Evolutionary conservation across 2,888 invertebrate genomes (phyloP).

Genomic region (Megaustenia siamemsis): DNA sequence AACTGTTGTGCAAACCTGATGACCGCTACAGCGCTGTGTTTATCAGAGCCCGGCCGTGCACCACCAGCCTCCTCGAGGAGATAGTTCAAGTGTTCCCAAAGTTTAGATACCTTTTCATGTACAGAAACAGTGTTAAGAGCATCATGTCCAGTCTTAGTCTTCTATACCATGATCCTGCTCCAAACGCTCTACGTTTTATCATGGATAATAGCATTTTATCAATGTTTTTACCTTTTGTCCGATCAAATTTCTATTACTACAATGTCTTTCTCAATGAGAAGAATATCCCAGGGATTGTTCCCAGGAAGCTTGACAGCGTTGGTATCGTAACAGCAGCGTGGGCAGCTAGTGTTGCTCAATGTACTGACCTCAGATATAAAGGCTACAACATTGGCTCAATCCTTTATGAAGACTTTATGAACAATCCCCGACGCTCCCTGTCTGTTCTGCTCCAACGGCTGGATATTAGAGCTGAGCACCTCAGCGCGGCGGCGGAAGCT

Average conservation of each 20-base stretch:
- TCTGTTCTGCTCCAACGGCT: conserved; percentile 67
- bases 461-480: conserved; percentile 69
- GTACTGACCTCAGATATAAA: conserved; percentile 66
- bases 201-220: conserved; percentile 69
- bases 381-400: conserved; percentile 69
- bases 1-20: conserved; percentile 73
- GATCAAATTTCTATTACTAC: conserved; percentile 64
- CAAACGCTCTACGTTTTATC: conserved; percentile 66
- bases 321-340: conserved; percentile 71
- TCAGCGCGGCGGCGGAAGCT: conserved; percentile 67
- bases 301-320: conserved; percentile 63
- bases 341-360: conserved; percentile 69
- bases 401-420: conserved; percentile 75
- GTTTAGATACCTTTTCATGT: conserved; percentile 71
- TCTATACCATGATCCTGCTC: conserved; percentile 65
- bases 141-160: conserved; percentile 69
- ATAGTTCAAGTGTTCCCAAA: conserved; percentile 67
- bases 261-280: conserved; percentile 67
- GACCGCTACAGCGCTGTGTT: conserved; percentile 69
- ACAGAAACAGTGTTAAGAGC: conserved; percentile 73
- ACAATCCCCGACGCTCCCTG: conserved; percentile 67
- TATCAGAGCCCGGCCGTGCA: conserved; percentile 68
- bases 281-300: conserved; percentile 59
- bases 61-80: conserved; percentile 69
- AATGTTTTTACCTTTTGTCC: conserved; percentile 67